A percentile compares a stretch with the other conserved stretches of the same genome.
Conservation (phyloP, 2,113 vertebrate genomes). For the Pica pica region DNA sequence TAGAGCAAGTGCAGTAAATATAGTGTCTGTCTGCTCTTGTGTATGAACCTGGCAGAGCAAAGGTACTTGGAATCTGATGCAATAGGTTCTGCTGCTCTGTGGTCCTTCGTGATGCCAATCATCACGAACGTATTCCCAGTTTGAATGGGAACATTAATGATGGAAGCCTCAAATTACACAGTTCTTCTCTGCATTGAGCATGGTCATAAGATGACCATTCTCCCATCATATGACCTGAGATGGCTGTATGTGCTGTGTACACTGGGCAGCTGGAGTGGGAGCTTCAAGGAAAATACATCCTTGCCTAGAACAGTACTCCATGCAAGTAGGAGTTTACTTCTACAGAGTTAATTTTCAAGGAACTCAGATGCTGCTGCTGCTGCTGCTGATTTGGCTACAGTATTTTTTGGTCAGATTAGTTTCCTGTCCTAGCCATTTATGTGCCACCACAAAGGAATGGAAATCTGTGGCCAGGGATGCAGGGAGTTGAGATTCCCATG, state of each 20-base stretch:
- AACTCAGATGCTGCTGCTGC: not conserved
- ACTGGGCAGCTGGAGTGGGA: not conserved
- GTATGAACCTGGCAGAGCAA: fast-evolving
- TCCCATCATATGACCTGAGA: not conserved
- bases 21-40: not conserved
- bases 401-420: not conserved
- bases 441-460: not conserved
- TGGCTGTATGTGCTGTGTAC: not conserved
- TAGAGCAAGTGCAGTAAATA: not conserved
- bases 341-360: not conserved
- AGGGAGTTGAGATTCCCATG: not conserved
- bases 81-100: not conserved
- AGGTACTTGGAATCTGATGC: not conserved
- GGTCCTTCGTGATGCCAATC: not conserved
- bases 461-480: not conserved
- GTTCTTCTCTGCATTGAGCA: not conserved
- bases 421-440: not conserved
- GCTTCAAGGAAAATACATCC: not conserved
- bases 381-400: not conserved
- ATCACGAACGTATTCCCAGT: fast-evolving
- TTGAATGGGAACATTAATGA: not conserved
- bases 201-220: not conserved
- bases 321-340: not conserved
- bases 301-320: not conserved
- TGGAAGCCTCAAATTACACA: not conserved